Evolutionary conservation across 2,888 invertebrate genomes (phyloP).

Genomic region (Onthophagus sagittarius): DNA sequence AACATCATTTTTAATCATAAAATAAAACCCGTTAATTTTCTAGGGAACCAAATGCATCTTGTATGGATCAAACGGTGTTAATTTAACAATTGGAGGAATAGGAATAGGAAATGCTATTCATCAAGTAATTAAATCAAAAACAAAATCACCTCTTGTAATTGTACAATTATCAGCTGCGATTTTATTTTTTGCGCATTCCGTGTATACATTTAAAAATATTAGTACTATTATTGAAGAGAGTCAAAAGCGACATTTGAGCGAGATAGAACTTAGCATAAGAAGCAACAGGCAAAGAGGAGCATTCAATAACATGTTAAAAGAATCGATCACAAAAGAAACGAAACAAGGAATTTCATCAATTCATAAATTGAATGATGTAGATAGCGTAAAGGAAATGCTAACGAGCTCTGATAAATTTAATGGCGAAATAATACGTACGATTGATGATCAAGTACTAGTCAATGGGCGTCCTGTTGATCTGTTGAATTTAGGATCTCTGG

Average conservation of each 20-base stretch:
- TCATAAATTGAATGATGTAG: conserved; percentile 52
- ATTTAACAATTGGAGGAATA: conserved; percentile 25
- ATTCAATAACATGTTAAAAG: conserved; percentile 56
- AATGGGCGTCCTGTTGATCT: conserved; percentile 38
- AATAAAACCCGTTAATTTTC: background rate
- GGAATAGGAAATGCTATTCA: conserved; percentile 27
- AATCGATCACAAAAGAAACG: conserved; percentile 52
- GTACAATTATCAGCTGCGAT: conserved; percentile 29
- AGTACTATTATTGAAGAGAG: conserved; percentile 48
- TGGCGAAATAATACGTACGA: conserved; percentile 46
- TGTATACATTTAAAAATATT: conserved; percentile 28
- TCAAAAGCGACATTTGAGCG: conserved; percentile 52
- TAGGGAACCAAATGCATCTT: conserved; percentile 25
- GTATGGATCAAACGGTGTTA: conserved; percentile 23
- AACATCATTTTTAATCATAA: too few species aligned
- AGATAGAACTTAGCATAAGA: conserved; percentile 52
- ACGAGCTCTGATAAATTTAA: conserved; percentile 55
- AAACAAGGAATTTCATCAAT: conserved; percentile 53
- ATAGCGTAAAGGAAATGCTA: conserved; percentile 56
- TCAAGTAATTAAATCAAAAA: conserved; percentile 22
- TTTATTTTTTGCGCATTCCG: conserved; percentile 31
- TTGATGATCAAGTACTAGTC: conserved; percentile 35
- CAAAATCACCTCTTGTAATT: conserved; percentile 25
- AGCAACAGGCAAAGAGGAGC: conserved; percentile 58
- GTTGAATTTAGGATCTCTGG: conserved; percentile 33